phyloP scores from a whole-genome alignment of 2,113 vertebrate genomes.

The Corydoras sp. region DNA sequence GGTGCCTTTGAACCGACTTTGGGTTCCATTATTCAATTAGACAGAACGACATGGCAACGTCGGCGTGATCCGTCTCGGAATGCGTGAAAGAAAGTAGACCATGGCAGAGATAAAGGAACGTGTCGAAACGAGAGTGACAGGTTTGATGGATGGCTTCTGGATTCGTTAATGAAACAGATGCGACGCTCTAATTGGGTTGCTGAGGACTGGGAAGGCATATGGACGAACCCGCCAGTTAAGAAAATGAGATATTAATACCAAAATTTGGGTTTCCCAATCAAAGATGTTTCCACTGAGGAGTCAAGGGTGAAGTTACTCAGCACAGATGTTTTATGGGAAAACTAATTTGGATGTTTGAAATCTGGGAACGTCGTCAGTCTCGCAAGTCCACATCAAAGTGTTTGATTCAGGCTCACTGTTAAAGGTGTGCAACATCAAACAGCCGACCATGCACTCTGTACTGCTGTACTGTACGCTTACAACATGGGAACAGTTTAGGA shows the following conservation, averaged over 20 bases:
- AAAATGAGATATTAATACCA: conserved; percentile 46
- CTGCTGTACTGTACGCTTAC: too few species aligned
- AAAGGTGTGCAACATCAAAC: too few species aligned
- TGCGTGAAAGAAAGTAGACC: conserved; percentile 1
- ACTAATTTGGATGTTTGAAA: not conserved
- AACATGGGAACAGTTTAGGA: too few species aligned
- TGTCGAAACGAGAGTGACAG: conserved; percentile 50
- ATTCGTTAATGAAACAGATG: conserved; percentile 64
- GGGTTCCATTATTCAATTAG: not conserved
- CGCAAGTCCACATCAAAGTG: too few species aligned
- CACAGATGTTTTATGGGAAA: conserved; percentile 11
- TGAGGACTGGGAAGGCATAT: conserved; percentile 50
- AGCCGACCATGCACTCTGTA: too few species aligned
- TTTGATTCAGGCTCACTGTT: too few species aligned
- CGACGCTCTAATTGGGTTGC: conserved; percentile 61
- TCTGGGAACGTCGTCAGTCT: too few species aligned
- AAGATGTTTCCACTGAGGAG: conserved; percentile 43
- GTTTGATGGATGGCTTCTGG: conserved; percentile 59
- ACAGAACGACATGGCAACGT: not conserved
- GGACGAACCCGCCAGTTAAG: conserved; percentile 45
- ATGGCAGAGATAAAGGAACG: not conserved
- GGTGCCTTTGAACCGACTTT: conserved; percentile 11
- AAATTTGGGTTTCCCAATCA: conserved; percentile 46
- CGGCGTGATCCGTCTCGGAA: not conserved
- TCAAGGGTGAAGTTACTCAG: conserved; percentile 35